phyloP scores from a whole-genome alignment of 2,797 vertebrate genomes.

The Poecilia gillii region DNA sequence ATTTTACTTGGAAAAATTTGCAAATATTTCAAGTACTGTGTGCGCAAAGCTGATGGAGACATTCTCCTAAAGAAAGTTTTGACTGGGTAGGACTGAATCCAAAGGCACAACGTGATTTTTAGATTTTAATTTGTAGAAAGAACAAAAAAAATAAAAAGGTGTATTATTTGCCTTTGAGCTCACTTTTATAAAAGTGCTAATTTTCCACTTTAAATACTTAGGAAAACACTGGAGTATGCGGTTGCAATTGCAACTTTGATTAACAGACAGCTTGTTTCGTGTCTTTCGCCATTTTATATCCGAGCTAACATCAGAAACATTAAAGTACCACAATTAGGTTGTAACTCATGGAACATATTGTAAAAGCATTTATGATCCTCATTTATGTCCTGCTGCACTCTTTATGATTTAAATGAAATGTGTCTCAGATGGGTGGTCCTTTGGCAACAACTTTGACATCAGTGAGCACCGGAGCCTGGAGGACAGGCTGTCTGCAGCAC shows the following conservation, averaged over 20 bases:
- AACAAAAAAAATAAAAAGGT: neutral
- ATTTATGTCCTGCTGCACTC: neutral
- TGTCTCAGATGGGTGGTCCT: conserved; percentile 90
- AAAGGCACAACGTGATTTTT: neutral
- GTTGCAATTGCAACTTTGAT: neutral
- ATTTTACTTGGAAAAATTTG: neutral
- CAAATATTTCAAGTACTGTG: neutral
- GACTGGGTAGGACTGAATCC: neutral
- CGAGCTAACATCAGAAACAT: neutral
- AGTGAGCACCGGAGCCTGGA: conserved; percentile 85
- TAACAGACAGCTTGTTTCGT: neutral
- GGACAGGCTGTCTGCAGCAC: conserved; percentile 86
- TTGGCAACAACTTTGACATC: conserved; percentile 90
- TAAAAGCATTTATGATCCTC: too few relatives aligned
- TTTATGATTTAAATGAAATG: neutral
- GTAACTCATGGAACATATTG: neutral
- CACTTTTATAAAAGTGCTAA: neutral
- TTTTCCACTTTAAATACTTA: neutral
- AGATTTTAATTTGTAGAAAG: neutral
- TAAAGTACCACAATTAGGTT: neutral
- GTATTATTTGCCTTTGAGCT: neutral
- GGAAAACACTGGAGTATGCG: neutral
- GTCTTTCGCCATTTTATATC: neutral
- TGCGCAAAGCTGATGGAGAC: neutral
- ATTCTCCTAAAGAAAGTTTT: neutral